Percentiles rank a stretch among this genome's conserved stretches.
Evolutionary conservation across 2,888 invertebrate species (phyloP).

Genomic region (Pseudococcus longispinus): DNA sequence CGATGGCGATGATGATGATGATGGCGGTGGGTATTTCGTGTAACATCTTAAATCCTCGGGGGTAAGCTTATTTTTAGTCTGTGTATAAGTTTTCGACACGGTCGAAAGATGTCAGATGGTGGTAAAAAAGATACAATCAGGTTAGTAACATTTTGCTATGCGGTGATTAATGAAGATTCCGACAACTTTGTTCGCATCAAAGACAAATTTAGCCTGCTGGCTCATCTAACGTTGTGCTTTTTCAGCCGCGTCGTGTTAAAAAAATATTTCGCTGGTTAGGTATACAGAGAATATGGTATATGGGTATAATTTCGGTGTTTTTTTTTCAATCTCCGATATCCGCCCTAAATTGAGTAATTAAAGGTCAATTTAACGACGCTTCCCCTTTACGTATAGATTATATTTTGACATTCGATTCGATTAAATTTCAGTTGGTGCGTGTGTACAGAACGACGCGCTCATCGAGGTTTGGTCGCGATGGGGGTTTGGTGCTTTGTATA

Average conservation of each 20-base stretch:
- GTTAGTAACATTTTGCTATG: background rate
- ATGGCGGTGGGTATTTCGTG: background rate
- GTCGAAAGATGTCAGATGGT: background rate
- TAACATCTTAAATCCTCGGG: background rate
- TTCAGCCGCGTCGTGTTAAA: background rate
- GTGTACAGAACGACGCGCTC: background rate
- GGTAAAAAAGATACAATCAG: constrained; percentile 28
- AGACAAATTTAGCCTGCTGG: constrained; percentile 17
- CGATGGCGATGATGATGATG: background rate
- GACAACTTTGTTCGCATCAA: constrained; percentile 12
- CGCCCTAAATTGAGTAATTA: constrained; percentile 4
- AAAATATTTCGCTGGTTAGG: no score
- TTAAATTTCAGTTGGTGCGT: constrained; percentile 20
- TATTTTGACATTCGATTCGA: constrained; percentile 29
- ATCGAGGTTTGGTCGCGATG: background rate
- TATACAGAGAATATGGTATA: background rate
- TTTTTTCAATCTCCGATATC: background rate
- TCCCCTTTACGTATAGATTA: background rate
- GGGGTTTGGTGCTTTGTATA: background rate
- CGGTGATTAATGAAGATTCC: constrained; percentile 19
- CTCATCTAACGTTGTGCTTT: background rate
- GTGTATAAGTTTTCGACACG: constrained; percentile 14
- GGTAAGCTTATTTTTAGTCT: constrained; percentile 19
- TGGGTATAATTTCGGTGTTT: background rate
- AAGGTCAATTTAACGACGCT: constrained; percentile 18